These are phyloP conservation scores for Nixonia krombeini DNA, from an alignment of 1,140 invertebrate genomes.

Conservation along the genomic window DNA sequence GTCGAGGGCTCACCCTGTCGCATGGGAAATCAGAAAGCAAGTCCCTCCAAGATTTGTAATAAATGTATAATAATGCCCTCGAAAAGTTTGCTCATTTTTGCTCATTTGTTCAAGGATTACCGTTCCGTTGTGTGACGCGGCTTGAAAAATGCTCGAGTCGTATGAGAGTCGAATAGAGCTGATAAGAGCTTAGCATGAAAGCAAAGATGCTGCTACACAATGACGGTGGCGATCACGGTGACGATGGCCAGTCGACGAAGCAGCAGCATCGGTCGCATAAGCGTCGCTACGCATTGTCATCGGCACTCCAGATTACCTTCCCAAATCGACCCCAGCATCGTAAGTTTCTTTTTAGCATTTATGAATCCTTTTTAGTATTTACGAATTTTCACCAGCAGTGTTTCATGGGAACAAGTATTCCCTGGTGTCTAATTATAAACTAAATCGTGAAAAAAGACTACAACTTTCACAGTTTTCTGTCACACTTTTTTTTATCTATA, in stretches of 20 bases:
- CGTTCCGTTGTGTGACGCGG: not conserved
- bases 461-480: too few relatives aligned
- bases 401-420: not conserved
- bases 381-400: not conserved
- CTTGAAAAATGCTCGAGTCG: slow-evolving; percentile 20
- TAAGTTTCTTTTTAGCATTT: too few relatives aligned
- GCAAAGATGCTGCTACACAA: slow-evolving; percentile 44
- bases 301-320: slow-evolving; percentile 48
- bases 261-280: slow-evolving; percentile 54
- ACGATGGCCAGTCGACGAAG: slow-evolving; percentile 53
- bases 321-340: slow-evolving; percentile 49
- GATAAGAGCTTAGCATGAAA: slow-evolving; percentile 33
- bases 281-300: slow-evolving; percentile 46
- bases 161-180: slow-evolving; percentile 29
- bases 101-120: slow-evolving; percentile 9
- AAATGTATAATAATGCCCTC: not conserved
- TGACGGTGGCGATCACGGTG: slow-evolving; percentile 47
- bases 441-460: too few relatives aligned
- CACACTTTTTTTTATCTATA: too few relatives aligned
- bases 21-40: too few relatives aligned
- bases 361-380: not conserved
- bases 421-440: not conserved
- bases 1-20: too few relatives aligned
- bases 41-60: too few relatives aligned
- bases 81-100: not conserved